Base-by-base conservation (phyloP, 2,113 vertebrate genomes). In the Sylvilagus bachmani region DNA sequence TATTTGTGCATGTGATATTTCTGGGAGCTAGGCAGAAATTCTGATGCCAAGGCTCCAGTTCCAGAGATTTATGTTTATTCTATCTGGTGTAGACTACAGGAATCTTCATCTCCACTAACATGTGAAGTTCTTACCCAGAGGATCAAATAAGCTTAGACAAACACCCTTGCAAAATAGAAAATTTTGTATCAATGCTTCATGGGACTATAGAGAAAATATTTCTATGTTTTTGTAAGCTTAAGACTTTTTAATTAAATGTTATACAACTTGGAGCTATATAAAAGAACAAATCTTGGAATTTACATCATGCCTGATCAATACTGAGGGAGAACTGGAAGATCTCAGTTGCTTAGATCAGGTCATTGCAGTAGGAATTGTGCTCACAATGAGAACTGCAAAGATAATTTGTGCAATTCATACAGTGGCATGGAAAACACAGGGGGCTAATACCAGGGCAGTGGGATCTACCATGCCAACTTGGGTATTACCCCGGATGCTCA, bases 171-270 rank as follows among this genome's bases (percentile, higher is more conserved):
- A 75, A 87, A 49, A 21, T 16, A 90, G 19, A 44, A 27, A 29
- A 44, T 51, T 90, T 67, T 81, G 12, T 11, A n/a, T 29, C 67
- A 31, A 13, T 58, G 17, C 14, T 70, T 58, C 33, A 9, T 79
- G n/a, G 11, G 31, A 31, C 25, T 62, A 2, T 0, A 88, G 22
- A 95, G 25, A 90, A 90, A 92, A 70, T 38, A 6, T 12, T 84
- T 94, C 74, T 33, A 17, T 67, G 19, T 92, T 86, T 85, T 77
- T 84, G 5, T 7, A 61, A 12, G n/a, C 12, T 51, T 75, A 66
- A 55, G 19, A 36, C 25, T 90, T 85, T 89, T 66, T 92, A 61
- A 71, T 25, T 67, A 44, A 92, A 81, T 85, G 78, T 93, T 85
- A 67, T 71, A 64, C 38, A 79, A 36, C 8, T 74, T 75, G 67